These are phyloP conservation scores for Steinernema carpocapsae DNA, from an alignment of 2,888 invertebrate genomes.

Conservation along the genomic window DNA sequence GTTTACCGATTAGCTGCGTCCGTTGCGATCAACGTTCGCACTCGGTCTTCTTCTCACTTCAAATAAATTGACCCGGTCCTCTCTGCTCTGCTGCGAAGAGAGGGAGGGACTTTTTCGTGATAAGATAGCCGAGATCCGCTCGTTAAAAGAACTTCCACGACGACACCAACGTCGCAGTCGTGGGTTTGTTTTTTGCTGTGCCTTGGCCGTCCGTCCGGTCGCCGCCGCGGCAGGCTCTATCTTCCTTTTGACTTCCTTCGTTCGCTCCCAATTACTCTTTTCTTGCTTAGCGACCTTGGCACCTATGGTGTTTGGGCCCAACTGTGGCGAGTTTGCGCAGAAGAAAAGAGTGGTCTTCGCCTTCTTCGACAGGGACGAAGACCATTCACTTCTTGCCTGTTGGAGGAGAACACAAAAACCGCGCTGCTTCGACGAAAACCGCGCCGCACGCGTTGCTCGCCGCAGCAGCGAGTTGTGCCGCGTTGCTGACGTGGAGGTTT, in stretches of 20 bases:
- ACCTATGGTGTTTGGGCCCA: constrained; percentile 12
- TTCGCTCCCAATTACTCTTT: background rate
- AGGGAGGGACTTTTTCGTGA: constrained; percentile 11
- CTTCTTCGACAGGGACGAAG: background rate
- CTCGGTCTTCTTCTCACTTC: too few relatives aligned
- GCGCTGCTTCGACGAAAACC: constrained; percentile 14
- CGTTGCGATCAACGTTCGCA: background rate
- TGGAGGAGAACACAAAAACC: constrained; percentile 7
- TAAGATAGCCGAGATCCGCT: constrained; percentile 8
- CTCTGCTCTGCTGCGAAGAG: too few relatives aligned
- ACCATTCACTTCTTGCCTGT: too few relatives aligned
- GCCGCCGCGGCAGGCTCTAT: background rate
- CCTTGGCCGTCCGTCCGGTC: background rate
- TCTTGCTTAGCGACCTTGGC: constrained; percentile 26
- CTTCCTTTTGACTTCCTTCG: background rate
- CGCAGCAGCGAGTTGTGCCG: constrained; percentile 6
- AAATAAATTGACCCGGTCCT: too few relatives aligned
- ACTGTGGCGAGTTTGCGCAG: background rate
- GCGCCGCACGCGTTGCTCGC: background rate
- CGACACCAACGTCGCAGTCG: background rate
- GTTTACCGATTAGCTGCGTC: background rate
- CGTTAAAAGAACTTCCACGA: background rate
- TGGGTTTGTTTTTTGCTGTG: constrained; percentile 3
- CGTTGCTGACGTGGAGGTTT: constrained; percentile 32
- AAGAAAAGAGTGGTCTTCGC: background rate